Evolutionary conservation across 2,888 invertebrate genomes (phyloP), one percentile per base, ranked within the genome.

Genomic region (Exephanes ischioxanthus): DNA sequence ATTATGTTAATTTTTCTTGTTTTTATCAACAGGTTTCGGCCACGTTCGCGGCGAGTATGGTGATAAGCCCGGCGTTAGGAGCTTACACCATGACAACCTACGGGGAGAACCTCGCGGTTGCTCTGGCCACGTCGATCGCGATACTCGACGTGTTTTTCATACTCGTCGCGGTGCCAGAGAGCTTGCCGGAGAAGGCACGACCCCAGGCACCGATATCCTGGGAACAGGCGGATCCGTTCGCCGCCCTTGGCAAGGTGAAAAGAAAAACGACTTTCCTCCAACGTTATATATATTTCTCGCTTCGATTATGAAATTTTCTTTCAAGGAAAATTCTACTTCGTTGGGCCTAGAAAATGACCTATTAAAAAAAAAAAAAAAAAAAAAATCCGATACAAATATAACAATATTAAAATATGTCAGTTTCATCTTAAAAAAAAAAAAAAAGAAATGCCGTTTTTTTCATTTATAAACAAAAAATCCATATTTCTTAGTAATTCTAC

Each of bases 221-320:
- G 99, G 99, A 99, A 94, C 98, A 99, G 94, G 99, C 99, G 3
- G 99, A 99, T 95, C 99, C 99, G 4, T 99, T 99, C 94, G 96
- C 98, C 61, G 94, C 94, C 70, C 90, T 94, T 80, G 94, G 93
- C 87, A 94, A 94, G 88, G 97, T 97, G 93, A 95, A 95, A 30
- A 75, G 33, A 71, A 33, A 41, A 58, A 30, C n/a, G 19, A 16
- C 22, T 11, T 14, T 61, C 26, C 6, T 45, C 5, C n/a, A 22
- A 55, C 68, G 37, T 61, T 37, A 33, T 5, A 37, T 19, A 7
- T 30, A 19, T 73, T 37, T 26, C 2, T 58, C 2, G 37, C n/a
- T 73, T 61, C n/a, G 7, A 30, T 72, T 51, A 37, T 33, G 14
- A 6, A 19, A 53, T 55, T 30, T 55, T 33, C 9, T 4, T 55